A percentile compares a stretch with the other conserved stretches of the same genome.
Evolutionary conservation across 2,113 vertebrate genomes (phyloP).

Genomic region (Halichoeres trimaculatus): DNA sequence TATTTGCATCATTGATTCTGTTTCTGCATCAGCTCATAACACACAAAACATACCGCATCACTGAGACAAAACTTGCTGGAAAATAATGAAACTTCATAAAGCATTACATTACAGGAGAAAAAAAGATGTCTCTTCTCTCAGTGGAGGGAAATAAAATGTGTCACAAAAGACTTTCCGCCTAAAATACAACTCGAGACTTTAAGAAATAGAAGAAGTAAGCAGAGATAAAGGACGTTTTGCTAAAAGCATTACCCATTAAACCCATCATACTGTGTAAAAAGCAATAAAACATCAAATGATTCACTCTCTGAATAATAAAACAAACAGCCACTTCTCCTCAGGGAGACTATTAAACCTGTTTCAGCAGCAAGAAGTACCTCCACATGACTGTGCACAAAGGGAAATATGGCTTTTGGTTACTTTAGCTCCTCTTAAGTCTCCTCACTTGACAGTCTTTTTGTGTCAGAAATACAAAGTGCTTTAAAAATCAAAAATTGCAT

Average conservation of each 20-base stretch:
- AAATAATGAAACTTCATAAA: conserved; percentile 8
- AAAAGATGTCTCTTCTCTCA: neutral
- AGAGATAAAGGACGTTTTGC: conserved; percentile 2
- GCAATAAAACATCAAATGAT: conserved; percentile 3
- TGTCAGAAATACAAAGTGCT: neutral
- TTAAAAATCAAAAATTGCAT: neutral
- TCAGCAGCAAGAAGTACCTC: neutral
- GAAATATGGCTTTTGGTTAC: neutral
- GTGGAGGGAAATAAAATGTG: conserved; percentile 17
- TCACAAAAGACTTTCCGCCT: neutral
- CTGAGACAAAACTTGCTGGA: conserved; percentile 8
- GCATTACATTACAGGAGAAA: neutral
- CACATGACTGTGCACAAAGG: neutral
- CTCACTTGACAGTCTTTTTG: neutral
- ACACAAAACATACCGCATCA: neutral
- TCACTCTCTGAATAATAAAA: neutral
- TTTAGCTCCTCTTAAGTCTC: neutral
- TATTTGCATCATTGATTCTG: conserved; percentile 3
- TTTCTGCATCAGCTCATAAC: neutral
- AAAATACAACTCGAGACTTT: conserved; percentile 4
- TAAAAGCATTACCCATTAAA: neutral
- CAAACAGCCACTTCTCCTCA: neutral
- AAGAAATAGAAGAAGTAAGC: neutral
- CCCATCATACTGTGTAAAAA: neutral
- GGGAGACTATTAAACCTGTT: conserved; percentile 7